Evolutionary conservation across 2,888 invertebrate genomes (phyloP), one percentile per base, ranked within the genome.

Genomic region (Glyphotaelius pellucidus): DNA sequence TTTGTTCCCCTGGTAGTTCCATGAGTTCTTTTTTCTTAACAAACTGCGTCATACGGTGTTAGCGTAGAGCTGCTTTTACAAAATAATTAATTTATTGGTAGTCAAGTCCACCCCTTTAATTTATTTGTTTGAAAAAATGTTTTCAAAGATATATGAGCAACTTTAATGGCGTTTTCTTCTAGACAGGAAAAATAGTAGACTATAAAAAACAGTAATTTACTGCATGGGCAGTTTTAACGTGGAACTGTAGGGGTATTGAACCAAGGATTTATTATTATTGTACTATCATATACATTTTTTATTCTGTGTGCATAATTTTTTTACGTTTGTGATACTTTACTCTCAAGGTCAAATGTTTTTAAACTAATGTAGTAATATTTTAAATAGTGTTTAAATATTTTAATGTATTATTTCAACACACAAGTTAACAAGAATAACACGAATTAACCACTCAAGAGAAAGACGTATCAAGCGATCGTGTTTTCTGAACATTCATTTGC

Each of bases 51-150:
- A 67, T n/a, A n/a, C n/a, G 67, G 67, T 25, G 25, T n/a, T n/a
- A 67, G 67, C 2, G 67, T 67, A n/a, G 25, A 1, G 25, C 19
- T 67, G 67, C 67, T 67, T 67, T 67, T 67, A 67, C 67, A 67
- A n/a, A 67, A 67, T 67, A 67, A 67, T 67, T 67, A 67, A 67
- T 67, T 67, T 67, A 67, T 67, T n/a, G 67, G 25, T n/a, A 67
- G 67, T 67, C 25, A n/a, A 25, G 67, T n/a, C 67, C 67, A 15
- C 7, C 67, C 67, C 67, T 19, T 25, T 67, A 25, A 67, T 67
- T 67, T 67, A 67, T 67, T 67, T 67, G 67, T 67, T 67, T 67
- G 67, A 67, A 67, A 67, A 67, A 67, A 67, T 67, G 67, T 67
- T 67, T 67, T 67, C n/a, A 67, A 25, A 67, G 67, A 67, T 67